These are phyloP conservation scores for Isichthys henryi DNA, from an alignment of 2,113 vertebrate genomes.

Conservation along the genomic window DNA sequence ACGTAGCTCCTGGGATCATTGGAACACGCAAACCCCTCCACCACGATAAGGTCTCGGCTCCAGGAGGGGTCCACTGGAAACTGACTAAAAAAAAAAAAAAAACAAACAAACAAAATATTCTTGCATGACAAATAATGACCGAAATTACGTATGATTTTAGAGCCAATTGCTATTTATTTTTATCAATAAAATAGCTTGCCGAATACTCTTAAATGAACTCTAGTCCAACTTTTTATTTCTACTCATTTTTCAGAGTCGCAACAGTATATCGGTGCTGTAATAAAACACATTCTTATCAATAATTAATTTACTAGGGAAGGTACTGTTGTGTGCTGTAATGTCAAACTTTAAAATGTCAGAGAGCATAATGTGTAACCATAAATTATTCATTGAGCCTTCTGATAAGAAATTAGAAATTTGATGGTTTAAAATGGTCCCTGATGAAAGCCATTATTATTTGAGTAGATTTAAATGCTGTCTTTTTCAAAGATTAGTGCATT, in stretches of 20 bases:
- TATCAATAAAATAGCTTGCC: not conserved
- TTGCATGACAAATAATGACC: not conserved
- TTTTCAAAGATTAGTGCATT: not conserved
- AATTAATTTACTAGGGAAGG: not conserved
- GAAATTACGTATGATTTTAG: not conserved
- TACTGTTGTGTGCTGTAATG: not conserved
- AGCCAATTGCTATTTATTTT: not conserved
- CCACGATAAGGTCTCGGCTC: too few species aligned
- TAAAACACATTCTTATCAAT: not conserved
- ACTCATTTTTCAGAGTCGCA: not conserved
- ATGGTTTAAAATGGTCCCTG: not conserved
- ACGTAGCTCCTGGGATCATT: too few species aligned
- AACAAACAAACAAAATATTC: not conserved
- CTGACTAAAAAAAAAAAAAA: not conserved
- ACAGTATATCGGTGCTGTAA: not conserved
- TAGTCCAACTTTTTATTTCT: not conserved
- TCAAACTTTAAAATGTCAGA: constrained; percentile 12
- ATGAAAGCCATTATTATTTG: constrained; percentile 5
- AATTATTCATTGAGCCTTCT: not conserved
- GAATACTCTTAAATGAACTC: not conserved
- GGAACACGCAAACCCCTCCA: too few species aligned
- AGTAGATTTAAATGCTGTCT: not conserved
- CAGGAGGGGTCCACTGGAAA: too few species aligned
- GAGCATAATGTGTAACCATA: not conserved
- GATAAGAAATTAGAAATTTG: not conserved